Conservation (phyloP, 1,140 invertebrate species). For the Diachasmimorpha longicaudata region DNA sequence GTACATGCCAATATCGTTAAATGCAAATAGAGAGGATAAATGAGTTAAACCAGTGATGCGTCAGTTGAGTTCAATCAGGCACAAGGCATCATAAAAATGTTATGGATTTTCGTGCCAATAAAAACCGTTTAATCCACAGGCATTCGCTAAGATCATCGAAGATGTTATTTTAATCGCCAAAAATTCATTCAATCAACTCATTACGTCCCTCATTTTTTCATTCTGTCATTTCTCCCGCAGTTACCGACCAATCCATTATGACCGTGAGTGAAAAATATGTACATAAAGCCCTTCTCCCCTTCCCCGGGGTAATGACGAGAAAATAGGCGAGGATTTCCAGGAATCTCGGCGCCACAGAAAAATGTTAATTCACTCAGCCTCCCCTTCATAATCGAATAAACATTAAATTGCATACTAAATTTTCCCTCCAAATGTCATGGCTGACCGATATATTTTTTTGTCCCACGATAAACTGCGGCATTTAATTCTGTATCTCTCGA, state of each 20-base stretch:
- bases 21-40: slow-evolving; percentile 2
- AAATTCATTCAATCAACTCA: no score
- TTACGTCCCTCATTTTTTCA: neutral
- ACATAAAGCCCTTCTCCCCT: neutral
- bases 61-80: neutral
- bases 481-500: neutral
- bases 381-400: neutral
- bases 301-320: neutral
- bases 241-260: neutral
- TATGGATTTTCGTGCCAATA: neutral
- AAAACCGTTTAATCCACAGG: neutral
- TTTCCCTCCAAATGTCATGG: neutral
- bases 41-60: neutral
- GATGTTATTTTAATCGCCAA: no score
- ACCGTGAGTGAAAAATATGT: neutral
- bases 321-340: neutral
- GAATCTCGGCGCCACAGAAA: neutral
- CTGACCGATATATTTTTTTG: neutral
- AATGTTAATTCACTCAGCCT: neutral
- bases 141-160: neutral
- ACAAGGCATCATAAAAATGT: neutral
- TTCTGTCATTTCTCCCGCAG: neutral
- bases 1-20: neutral
- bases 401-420: neutral
- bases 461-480: neutral